These are phyloP conservation scores for Bombus fervidus DNA, from an alignment of 1,140 invertebrate species.

Conservation along the genomic window DNA sequence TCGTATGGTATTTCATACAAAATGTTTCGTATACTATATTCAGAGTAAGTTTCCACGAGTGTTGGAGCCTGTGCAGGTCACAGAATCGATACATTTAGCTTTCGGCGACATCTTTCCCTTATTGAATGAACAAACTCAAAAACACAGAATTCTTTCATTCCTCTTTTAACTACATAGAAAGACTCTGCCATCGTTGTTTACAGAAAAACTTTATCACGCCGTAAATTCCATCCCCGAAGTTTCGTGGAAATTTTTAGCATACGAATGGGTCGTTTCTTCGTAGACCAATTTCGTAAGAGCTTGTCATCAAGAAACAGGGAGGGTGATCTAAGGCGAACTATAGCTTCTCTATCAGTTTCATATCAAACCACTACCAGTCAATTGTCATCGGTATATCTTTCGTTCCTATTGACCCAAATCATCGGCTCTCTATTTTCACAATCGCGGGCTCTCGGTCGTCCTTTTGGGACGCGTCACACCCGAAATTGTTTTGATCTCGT, in stretches of 20 bases:
- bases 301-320: background rate
- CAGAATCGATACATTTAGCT: background rate
- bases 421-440: background rate
- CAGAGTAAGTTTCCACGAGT: background rate
- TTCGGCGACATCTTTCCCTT: background rate
- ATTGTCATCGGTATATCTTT: background rate
- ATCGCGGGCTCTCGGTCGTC: background rate
- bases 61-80: background rate
- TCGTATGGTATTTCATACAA: too few species aligned
- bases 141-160: background rate
- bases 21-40: background rate
- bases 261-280: background rate
- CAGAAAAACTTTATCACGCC: background rate
- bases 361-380: background rate
- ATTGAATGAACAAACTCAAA: background rate
- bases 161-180: background rate
- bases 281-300: slow-evolving; percentile 9
- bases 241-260: slow-evolving; percentile 6
- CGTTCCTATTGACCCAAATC: background rate
- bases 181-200: background rate
- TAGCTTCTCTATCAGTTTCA: background rate
- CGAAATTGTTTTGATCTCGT: background rate
- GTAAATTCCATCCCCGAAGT: background rate
- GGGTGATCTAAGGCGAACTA: background rate
- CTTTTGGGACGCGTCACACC: background rate